Percentiles rank a stretch among this genome's conserved stretches.
These are phyloP conservation scores for Drosophila bipectinata DNA, from an alignment of 1,140 invertebrate species.

Conservation along the genomic window DNA sequence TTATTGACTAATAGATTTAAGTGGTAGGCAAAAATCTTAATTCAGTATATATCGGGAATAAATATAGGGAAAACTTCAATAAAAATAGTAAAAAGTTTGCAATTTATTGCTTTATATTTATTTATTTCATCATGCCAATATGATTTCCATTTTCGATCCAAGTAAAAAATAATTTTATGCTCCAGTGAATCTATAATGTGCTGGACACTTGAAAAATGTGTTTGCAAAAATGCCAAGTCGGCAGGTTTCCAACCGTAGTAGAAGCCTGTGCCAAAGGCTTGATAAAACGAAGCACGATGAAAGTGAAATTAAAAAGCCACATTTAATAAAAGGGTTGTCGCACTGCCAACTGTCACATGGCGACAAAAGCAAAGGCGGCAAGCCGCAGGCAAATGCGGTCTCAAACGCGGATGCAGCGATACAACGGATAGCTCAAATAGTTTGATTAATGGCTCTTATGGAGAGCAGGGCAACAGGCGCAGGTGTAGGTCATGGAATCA, in stretches of 20 bases:
- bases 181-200: neutral
- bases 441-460: constrained; percentile 57
- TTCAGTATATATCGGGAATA: too few relatives aligned
- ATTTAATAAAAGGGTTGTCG: constrained; percentile 57
- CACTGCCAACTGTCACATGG: constrained; percentile 42
- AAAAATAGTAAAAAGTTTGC: too few relatives aligned
- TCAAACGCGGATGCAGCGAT: constrained; percentile 3
- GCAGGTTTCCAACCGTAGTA: neutral
- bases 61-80: too few relatives aligned
- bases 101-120: too few relatives aligned
- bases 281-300: constrained; percentile 17
- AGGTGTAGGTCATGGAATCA: constrained; percentile 13
- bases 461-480: constrained; percentile 5
- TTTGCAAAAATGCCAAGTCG: neutral
- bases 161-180: neutral
- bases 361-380: constrained; percentile 24
- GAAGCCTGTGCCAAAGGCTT: constrained; percentile 14
- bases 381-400: constrained; percentile 14
- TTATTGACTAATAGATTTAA: too few relatives aligned
- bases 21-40: too few relatives aligned
- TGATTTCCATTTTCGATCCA: neutral
- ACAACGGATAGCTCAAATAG: constrained; percentile 12
- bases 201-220: neutral
- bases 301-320: constrained; percentile 50
- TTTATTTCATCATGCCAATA: too few relatives aligned